A percentile compares a stretch with the other conserved stretches of the same genome.
Evolutionary conservation across 53 echinoderm and acorn worm species (phyloP).

Genomic region (Astropecten irregularis): DNA sequence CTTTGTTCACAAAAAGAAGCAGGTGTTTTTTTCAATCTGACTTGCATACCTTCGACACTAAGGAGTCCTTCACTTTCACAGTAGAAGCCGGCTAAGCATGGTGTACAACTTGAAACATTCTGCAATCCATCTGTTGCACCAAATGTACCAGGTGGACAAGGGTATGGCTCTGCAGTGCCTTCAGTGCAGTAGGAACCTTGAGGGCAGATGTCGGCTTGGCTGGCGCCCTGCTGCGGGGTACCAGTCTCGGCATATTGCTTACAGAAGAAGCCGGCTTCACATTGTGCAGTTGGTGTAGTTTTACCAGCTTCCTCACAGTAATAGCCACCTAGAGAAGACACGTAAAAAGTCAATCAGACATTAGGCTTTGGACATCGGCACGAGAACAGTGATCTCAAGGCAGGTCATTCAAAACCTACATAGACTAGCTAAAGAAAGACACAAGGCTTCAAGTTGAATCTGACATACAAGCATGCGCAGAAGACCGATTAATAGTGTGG

Average conservation of each 20-base stretch:
- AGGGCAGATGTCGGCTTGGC: slow-evolving; percentile 93
- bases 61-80: slow-evolving; percentile 88
- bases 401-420: too few relatives aligned
- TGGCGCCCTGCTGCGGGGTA: slow-evolving; percentile 80
- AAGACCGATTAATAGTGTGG: too few relatives aligned
- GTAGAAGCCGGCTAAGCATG: slow-evolving; percentile 87
- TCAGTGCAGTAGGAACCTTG: slow-evolving; percentile 94
- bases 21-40: too few relatives aligned
- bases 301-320: slow-evolving; percentile 93
- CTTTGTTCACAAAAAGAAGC: too few relatives aligned
- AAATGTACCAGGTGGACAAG: slow-evolving; percentile 91
- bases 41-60: slow-evolving; percentile 44
- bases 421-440: too few relatives aligned
- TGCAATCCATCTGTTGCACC: slow-evolving; percentile 81
- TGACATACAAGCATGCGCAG: too few relatives aligned
- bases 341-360: too few relatives aligned
- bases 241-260: slow-evolving; percentile 90
- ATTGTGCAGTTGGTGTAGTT: slow-evolving; percentile 71
- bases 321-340: slow-evolving; percentile 66
- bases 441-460: too few relatives aligned
- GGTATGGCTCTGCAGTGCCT: slow-evolving; percentile 84
- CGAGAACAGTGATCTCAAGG: too few relatives aligned
- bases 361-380: too few relatives aligned
- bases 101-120: slow-evolving; percentile 82
- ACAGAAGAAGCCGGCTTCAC: slow-evolving; percentile 88